Base-by-base conservation (phyloP, 2,797 vertebrate species). In the Acomys russatus region DNA sequence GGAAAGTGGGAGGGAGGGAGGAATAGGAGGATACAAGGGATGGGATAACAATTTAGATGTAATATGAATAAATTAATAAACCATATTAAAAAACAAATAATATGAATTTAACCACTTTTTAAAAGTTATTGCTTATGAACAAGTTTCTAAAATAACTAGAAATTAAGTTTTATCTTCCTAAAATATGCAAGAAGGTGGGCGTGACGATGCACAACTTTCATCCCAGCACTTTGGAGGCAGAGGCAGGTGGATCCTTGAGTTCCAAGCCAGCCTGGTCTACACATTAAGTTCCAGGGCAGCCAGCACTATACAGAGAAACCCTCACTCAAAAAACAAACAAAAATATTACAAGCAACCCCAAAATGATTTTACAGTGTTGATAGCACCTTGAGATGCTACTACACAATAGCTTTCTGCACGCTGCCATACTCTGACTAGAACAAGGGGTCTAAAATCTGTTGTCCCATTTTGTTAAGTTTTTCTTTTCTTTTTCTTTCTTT, bases 91-190 rank as follows among this genome's bases (percentile, higher is more conserved):
- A 77, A 51, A 44, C 23, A 44, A 63, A 80, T 35, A 9, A 80
- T 66, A 87, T 30, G 87, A 54, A 88, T 8, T 88, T 78, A 77
- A 82, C 23, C 56, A 76, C 9, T 49, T 71, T 71, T 82, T 79
- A 3, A 44, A 44, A 44, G 44, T 44, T 44, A 44, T 4, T 44
- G 44, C 44, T 44, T 44, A 90, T 51, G 33, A 94, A 66, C 4
- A 61, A 68, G 3, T 88, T 95, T 77, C 68, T 25, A 80, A 92
- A 93, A 71, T 92, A 28, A 91, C 51, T 70, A 79, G 33, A 92
- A 95, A 68, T 68, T 54, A 33, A 74, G 88, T 25, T 28, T 76
- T 76, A 82, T 23, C 35, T 78, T 89, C 73, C 71, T 15, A 10
- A 88, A 79, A 49, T 83, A 84, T 38, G 49, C 3, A 95, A 59